Conservation (phyloP, 2,113 vertebrate genomes). For the Arenaria interpres region DNA sequence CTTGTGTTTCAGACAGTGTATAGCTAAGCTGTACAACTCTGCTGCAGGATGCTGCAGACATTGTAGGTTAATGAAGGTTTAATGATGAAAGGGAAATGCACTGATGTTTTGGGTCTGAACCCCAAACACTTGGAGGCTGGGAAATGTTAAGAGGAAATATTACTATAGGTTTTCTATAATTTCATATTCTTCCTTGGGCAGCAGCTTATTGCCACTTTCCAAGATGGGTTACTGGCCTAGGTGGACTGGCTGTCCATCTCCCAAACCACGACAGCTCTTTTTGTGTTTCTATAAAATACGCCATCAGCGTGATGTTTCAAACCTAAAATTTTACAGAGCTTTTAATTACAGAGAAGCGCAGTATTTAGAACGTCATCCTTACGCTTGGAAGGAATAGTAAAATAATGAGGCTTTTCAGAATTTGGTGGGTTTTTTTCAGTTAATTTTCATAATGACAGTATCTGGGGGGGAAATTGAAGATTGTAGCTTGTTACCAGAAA, state of each 20-base stretch:
- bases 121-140: not conserved
- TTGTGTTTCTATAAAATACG: constrained; percentile 42
- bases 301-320: constrained; percentile 30
- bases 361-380: constrained; percentile 50
- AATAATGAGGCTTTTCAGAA: constrained; percentile 38
- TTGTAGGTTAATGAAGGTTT: not conserved
- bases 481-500: constrained; percentile 31
- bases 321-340: constrained; percentile 62
- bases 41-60: not conserved
- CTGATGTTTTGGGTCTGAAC: not conserved
- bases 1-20: not conserved
- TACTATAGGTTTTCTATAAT: not conserved
- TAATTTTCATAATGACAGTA: constrained; percentile 47
- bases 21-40: not conserved
- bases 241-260: not conserved
- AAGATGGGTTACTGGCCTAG: not conserved
- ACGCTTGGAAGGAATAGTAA: constrained; percentile 48
- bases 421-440: not conserved
- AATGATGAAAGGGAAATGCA: not conserved
- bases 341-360: constrained; percentile 51
- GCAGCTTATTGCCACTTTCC: not conserved
- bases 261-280: not conserved
- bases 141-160: not conserved
- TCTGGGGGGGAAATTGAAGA: constrained; percentile 38
- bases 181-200: not conserved